Percentiles rank a stretch among this genome's conserved stretches.
phyloP scores from a whole-genome alignment of 2,113 vertebrate species.

The Saccopteryx bilineata region DNA sequence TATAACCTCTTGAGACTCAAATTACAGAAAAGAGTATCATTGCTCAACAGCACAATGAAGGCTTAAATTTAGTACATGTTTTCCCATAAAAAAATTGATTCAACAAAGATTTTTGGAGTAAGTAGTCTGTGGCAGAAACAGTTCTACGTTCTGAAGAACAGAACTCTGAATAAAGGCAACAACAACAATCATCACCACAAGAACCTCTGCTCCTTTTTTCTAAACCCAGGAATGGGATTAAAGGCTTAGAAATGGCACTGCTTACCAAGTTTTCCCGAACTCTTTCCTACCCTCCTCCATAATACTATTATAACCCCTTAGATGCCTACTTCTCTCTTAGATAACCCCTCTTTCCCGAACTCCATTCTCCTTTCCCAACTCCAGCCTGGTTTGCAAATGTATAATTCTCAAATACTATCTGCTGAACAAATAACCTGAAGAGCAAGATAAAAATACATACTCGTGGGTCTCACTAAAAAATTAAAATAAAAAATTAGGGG shows the following conservation, averaged over 20 bases:
- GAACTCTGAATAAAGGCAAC: background rate
- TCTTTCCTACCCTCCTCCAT: background rate
- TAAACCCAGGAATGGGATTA: background rate
- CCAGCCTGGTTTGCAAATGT: background rate
- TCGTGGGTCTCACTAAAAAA: background rate
- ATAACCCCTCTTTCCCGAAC: background rate
- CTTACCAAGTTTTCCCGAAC: background rate
- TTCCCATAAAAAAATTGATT: background rate
- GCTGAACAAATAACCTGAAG: background rate
- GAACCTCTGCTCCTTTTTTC: background rate
- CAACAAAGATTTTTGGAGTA: background rate
- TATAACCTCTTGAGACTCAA: background rate
- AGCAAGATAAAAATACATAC: background rate
- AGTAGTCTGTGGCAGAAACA: background rate
- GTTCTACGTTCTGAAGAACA: background rate
- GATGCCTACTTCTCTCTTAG: constrained; percentile 4
- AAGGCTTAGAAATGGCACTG: background rate
- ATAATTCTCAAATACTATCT: background rate
- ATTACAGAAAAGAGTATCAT: background rate
- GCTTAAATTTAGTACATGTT: background rate
- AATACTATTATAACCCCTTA: background rate
- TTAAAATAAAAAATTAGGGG: background rate
- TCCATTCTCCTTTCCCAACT: background rate
- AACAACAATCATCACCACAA: background rate
- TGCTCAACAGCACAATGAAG: background rate